Conservation (phyloP, 2,797 vertebrate genomes). For the Nyctibius grandis region DNA sequence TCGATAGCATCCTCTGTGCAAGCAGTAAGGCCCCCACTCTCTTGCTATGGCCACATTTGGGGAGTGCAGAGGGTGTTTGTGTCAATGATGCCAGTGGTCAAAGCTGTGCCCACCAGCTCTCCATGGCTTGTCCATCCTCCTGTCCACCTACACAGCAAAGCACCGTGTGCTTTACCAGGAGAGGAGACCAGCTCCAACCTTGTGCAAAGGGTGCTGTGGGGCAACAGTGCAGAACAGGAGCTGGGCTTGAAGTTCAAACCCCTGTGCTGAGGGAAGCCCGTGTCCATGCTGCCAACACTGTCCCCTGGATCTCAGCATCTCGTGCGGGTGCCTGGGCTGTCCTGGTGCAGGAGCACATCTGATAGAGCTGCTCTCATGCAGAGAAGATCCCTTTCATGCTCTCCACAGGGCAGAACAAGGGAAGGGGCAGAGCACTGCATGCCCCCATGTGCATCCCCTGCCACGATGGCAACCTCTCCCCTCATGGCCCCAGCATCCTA, state of each 20-base stretch:
- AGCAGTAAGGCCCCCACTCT: not conserved
- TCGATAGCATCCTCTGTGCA: not conserved
- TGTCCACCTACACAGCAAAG: not conserved
- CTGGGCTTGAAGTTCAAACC: not conserved
- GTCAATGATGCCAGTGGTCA: not conserved
- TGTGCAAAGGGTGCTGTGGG: not conserved
- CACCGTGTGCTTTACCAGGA: fast-evolving
- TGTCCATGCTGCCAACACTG: not conserved
- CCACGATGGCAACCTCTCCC: fast-evolving
- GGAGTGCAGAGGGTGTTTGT: not conserved
- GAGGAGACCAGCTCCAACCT: not conserved
- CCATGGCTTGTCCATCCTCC: not conserved
- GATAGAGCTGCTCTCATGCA: not conserved
- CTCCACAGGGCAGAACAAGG: not conserved
- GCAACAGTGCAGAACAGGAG: not conserved
- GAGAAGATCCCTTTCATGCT: not conserved
- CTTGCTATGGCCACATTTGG: not conserved
- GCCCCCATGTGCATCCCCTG: not conserved
- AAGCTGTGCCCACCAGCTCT: not conserved
- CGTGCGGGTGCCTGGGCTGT: not conserved
- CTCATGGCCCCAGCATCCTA: not conserved
- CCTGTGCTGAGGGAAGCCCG: not conserved
- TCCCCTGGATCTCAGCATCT: not conserved
- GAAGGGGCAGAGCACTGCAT: not conserved
- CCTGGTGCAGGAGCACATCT: not conserved